Evolutionary conservation across 2,113 vertebrate genomes (phyloP).

Genomic region (Eidolon helvum): DNA sequence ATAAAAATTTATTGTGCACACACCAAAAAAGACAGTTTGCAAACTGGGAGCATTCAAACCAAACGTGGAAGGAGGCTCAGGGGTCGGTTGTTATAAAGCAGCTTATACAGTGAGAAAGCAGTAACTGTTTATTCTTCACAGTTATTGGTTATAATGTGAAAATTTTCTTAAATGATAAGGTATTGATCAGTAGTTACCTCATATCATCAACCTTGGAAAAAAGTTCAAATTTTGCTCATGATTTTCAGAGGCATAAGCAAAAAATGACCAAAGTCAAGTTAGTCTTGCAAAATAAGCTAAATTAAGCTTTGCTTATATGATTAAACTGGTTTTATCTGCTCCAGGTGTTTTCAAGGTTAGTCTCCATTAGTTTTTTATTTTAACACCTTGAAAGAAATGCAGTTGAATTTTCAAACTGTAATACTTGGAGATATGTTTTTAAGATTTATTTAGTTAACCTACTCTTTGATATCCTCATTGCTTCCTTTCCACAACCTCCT

Average conservation of each 20-base stretch:
- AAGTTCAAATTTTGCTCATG: neutral
- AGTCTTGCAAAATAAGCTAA: neutral
- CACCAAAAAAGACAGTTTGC: neutral
- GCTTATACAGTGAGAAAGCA: neutral
- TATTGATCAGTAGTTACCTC: neutral
- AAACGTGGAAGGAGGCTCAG: neutral
- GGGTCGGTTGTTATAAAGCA: neutral
- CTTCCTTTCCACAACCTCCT: neutral
- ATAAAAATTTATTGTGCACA: neutral
- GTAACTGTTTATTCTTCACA: neutral
- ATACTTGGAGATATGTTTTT: neutral
- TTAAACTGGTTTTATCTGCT: neutral
- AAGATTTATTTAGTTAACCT: neutral
- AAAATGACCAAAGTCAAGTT: neutral
- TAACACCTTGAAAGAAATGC: neutral
- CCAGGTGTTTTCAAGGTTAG: neutral
- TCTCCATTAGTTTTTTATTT: neutral
- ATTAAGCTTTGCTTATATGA: neutral
- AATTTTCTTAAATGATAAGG: neutral
- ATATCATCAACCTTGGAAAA: neutral
- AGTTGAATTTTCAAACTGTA: slow-evolving; percentile 47
- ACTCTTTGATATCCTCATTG: neutral
- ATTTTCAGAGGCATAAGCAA: neutral
- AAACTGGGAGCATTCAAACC: neutral
- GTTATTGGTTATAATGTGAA: neutral